These are phyloP conservation scores for Lutraria lutraria DNA, from an alignment of 2,888 invertebrate genomes.

Conservation along the genomic window DNA sequence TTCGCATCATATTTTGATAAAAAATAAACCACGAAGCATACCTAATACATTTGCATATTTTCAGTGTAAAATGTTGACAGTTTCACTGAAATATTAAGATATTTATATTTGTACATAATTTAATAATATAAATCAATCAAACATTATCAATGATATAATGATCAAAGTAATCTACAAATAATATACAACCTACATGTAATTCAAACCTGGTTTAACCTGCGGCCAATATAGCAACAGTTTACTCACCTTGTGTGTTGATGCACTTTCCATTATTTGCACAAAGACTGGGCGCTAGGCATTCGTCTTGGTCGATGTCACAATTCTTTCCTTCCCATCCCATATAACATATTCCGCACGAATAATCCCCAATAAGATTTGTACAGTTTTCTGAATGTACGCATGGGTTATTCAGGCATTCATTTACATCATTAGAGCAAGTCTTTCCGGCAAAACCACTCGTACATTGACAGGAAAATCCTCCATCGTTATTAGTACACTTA, in stretches of 20 bases:
- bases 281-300: constrained; percentile 41
- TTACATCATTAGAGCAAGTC: constrained; percentile 52
- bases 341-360: constrained; percentile 52
- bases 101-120: too few species aligned
- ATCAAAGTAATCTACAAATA: too few species aligned
- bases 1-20: too few species aligned
- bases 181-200: too few species aligned
- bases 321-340: constrained; percentile 54
- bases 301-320: constrained; percentile 55
- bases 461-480: constrained; percentile 54
- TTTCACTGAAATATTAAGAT: too few species aligned
- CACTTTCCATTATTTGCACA: constrained; percentile 52
- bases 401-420: constrained; percentile 41
- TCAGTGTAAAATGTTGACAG: too few species aligned
- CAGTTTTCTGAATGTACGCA: constrained; percentile 50
- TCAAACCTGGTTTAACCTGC: too few species aligned
- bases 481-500: constrained; percentile 36
- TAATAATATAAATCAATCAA: too few species aligned
- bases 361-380: constrained; percentile 52
- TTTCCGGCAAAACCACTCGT: constrained; percentile 49
- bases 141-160: too few species aligned
- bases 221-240: background rate
- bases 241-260: constrained; percentile 52
- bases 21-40: too few species aligned
- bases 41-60: too few species aligned